Percentiles rank a stretch among this genome's conserved stretches.
Conservation (phyloP, 92 coral and sea anemone genomes). For the Epizoanthus ramosus region DNA sequence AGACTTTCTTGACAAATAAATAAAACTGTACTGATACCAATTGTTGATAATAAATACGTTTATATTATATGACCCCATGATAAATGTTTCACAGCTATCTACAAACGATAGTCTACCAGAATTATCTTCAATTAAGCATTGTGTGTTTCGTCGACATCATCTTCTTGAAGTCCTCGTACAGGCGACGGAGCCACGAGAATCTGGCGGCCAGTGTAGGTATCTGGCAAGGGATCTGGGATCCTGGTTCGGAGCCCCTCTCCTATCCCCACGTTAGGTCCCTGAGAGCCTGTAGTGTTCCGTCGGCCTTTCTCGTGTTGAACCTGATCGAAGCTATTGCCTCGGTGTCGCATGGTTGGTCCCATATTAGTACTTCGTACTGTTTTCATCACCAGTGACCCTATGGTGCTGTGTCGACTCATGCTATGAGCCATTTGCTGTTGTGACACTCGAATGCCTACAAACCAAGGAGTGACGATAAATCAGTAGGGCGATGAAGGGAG, state of each 20-base stretch:
- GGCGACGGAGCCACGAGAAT: conserved; percentile 39
- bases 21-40: no score
- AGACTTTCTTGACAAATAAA: no score
- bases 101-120: background rate
- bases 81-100: background rate
- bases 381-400: conserved; percentile 25
- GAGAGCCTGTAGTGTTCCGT: conserved; percentile 6
- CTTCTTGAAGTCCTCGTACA: background rate
- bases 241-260: conserved; percentile 27
- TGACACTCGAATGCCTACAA: conserved; percentile 37
- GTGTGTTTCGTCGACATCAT: background rate
- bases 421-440: conserved; percentile 38
- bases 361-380: conserved; percentile 21
- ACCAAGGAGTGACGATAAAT: no score
- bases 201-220: conserved; percentile 22
- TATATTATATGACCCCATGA: no score
- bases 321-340: conserved; percentile 31
- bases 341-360: background rate
- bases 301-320: background rate
- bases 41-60: no score
- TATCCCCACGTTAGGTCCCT: conserved; percentile 13
- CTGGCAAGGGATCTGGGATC: conserved; percentile 35
- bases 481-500: no score
- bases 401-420: conserved; percentile 20
- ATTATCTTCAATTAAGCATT: background rate